Evolutionary conservation across 2,113 vertebrate species (phyloP), one percentile per base, ranked within the genome.

Genomic region (Rhinolophus ferrumequinum): DNA sequence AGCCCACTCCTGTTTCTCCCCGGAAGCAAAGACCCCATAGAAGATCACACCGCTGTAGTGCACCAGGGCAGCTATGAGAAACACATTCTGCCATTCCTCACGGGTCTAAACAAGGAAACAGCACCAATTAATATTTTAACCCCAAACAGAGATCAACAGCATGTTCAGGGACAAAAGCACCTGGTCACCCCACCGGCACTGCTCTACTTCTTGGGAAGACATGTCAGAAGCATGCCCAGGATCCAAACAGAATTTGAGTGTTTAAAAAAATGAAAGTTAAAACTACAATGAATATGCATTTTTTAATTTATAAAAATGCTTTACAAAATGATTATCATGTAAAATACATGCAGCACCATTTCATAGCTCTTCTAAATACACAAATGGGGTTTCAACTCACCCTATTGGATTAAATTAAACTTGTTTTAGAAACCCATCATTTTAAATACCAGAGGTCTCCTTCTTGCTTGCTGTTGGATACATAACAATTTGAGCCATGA

Each of bases 1-100:
- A 33, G 99, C 99, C 99, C 99, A 99, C 30, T 99, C 99, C 98
- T 99, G 99, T 94, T 99, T 99, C 97, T 99, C 99, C n/a, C 99
- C 99, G 7, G 99, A 99, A 30, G 99, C 99, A 97, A 99, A 99
- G 98, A 99, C 98, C 38, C 98, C 99, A 0, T 99, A 99, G 98
- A 99, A 99, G 98, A 99, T 98, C 86, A 99, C 99, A 0, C 99
- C 99, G 14, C 99, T 98, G 98, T 99, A 99, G 96, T 99, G 99
- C 89, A 99, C 99, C 94, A 99, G 98, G 60, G 99, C 98, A 0
- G 99, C 99, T 13, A 99, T 99, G 95, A 99, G 95, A 84, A 99
- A 99, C 81, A 99, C 99, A 0, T 99, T 98, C 98, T 99, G 99
- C 99, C 99, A 99, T 97, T 99, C 99, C 96, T 99, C 99, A 1